Percentiles rank a stretch among this genome's conserved stretches.
Evolutionary conservation across 2,113 vertebrate species (phyloP).

Genomic region (Bubo scandiacus): DNA sequence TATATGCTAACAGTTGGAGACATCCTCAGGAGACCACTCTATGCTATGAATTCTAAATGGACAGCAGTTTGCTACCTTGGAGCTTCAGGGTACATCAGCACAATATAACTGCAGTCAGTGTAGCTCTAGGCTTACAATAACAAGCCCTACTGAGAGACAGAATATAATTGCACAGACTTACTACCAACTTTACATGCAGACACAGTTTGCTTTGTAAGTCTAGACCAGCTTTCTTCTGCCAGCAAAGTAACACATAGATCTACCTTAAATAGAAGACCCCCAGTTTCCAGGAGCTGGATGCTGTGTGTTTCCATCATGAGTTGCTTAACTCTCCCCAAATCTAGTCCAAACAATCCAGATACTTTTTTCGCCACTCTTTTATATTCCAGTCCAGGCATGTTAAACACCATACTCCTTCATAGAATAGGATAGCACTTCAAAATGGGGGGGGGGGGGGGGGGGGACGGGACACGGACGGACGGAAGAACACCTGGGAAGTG

Average conservation of each 20-base stretch:
- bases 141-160: not conserved
- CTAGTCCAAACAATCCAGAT: not conserved
- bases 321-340: not conserved
- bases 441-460: not conserved
- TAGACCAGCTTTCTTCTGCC: not conserved
- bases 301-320: not conserved
- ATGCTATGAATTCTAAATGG: slow-evolving; percentile 1
- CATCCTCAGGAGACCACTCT: not conserved
- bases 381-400: not conserved
- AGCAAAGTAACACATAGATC: not conserved
- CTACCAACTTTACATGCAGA: not conserved
- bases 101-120: not conserved
- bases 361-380: not conserved
- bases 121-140: not conserved
- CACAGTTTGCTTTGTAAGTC: not conserved
- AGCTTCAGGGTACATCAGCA: not conserved
- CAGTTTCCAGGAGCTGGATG: not conserved
- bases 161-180: not conserved
- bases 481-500: rapidly evolving
- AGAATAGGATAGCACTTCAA: not conserved
- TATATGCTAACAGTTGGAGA: slow-evolving; percentile 20
- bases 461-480: too few relatives aligned
- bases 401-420: not conserved
- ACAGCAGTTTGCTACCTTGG: not conserved
- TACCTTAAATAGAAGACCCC: not conserved